phyloP scores from a whole-genome alignment of 2,113 vertebrate species.

The Morone saxatilis region DNA sequence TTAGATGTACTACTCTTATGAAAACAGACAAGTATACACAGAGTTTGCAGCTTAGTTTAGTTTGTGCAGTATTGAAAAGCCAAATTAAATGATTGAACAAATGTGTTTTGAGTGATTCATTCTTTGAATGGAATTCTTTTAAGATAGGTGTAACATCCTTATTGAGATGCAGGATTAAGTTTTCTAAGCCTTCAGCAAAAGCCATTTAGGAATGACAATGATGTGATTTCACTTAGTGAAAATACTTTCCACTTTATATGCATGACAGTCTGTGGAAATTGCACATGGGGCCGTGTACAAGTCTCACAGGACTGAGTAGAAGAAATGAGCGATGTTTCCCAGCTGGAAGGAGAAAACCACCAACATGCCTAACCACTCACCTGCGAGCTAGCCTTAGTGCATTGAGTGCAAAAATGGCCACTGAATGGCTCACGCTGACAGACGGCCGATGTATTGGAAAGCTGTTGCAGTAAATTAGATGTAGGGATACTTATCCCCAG shows the following conservation, averaged over 20 bases:
- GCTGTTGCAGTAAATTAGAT: conserved; percentile 10
- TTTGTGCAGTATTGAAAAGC: conserved; percentile 12
- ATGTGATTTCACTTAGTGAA: conserved; percentile 58
- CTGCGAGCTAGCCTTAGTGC: not conserved
- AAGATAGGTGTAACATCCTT: conserved; percentile 33
- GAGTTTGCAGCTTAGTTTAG: conserved; percentile 10
- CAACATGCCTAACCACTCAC: not conserved
- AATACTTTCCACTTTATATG: conserved; percentile 51
- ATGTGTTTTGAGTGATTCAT: conserved; percentile 39
- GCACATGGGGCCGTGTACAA: conserved; percentile 15
- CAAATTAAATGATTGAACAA: conserved; percentile 41
- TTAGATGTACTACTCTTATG: not conserved
- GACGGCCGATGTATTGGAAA: conserved; percentile 2
- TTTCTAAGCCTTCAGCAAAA: conserved; percentile 48
- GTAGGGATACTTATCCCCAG: not conserved
- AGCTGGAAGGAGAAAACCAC: conserved; percentile 14
- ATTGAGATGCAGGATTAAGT: conserved; percentile 47
- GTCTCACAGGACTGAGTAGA: conserved; percentile 25
- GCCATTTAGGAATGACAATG: conserved; percentile 45
- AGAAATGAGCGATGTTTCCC: conserved; percentile 25
- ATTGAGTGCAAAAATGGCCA: not conserved
- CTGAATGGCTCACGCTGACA: conserved; percentile 1
- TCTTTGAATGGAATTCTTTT: conserved; percentile 27
- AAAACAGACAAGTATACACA: not conserved
- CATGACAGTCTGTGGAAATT: conserved; percentile 48